Evolutionary conservation across 2,113 vertebrate species (phyloP).

Genomic region (Tetrax tetrax): DNA sequence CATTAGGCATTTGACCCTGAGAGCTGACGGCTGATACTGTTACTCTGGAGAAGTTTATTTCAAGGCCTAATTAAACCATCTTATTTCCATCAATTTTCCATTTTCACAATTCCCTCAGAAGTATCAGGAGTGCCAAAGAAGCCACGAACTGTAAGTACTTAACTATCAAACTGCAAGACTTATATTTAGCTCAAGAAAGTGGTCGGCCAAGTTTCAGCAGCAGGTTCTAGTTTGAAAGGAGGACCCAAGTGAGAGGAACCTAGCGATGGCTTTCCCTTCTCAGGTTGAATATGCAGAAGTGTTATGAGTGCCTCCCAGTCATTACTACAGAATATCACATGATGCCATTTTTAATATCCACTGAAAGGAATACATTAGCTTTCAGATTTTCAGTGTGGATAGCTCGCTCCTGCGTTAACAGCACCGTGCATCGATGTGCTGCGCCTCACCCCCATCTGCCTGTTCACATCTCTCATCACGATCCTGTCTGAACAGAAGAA

Average conservation of each 20-base stretch:
- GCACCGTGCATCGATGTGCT: rapidly evolving
- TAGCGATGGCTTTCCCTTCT: background rate
- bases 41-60: background rate
- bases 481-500: background rate
- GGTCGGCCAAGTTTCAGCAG: background rate
- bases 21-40: background rate
- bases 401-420: rapidly evolving
- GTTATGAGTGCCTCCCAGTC: background rate
- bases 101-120: background rate
- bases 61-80: background rate
- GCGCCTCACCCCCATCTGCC: rapidly evolving
- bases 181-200: background rate
- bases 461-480: background rate
- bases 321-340: background rate
- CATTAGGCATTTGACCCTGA: background rate
- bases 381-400: rapidly evolving
- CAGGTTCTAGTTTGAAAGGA: background rate
- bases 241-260: background rate
- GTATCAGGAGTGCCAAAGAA: background rate
- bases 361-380: background rate
- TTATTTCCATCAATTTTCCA: background rate
- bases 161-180: background rate
- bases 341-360: background rate
- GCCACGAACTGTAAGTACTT: background rate
- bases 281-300: background rate